A percentile compares a stretch with the other conserved stretches of the same genome.
Evolutionary conservation across 64 coral and sea anemone genomes (phyloP).

Genomic region (Hydrozoanthus tunicans): DNA sequence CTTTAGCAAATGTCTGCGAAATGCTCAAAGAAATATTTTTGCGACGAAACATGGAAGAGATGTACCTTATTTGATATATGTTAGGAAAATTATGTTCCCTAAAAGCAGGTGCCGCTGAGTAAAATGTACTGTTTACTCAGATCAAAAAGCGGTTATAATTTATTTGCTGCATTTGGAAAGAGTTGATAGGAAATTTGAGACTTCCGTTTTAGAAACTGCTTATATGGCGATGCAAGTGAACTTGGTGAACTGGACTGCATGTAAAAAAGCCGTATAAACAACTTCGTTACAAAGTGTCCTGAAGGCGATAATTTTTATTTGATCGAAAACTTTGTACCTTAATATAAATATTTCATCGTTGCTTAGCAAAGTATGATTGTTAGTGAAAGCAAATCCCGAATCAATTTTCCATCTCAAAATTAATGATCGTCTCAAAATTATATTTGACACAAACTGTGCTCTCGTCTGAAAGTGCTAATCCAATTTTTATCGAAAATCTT

Average conservation of each 20-base stretch:
- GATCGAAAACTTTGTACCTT: neutral
- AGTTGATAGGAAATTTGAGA: constrained; percentile 13
- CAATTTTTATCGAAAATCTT: neutral
- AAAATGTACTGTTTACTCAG: constrained; percentile 33
- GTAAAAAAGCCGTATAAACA: no score
- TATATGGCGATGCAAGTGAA: no score
- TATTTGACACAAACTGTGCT: neutral
- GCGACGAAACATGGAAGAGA: constrained; percentile 91
- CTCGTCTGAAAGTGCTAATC: neutral
- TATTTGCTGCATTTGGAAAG: neutral
- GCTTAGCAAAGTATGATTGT: neutral
- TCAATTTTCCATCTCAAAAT: no score
- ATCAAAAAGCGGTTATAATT: constrained; percentile 28
- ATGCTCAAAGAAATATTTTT: constrained; percentile 91
- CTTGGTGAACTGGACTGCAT: no score
- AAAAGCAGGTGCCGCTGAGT: constrained; percentile 23
- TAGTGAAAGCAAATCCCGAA: neutral
- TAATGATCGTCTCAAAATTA: no score
- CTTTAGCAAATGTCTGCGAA: constrained; percentile 84
- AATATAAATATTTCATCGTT: neutral
- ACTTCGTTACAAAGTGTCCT: neutral
- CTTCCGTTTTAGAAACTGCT: neutral
- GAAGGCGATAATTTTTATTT: neutral
- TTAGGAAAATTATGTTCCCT: neutral
- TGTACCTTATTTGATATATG: constrained; percentile 84